Percentiles rank a stretch among this genome's conserved stretches.
Conservation (phyloP, 2,113 vertebrate species). For the Nesospiza acunhae region DNA sequence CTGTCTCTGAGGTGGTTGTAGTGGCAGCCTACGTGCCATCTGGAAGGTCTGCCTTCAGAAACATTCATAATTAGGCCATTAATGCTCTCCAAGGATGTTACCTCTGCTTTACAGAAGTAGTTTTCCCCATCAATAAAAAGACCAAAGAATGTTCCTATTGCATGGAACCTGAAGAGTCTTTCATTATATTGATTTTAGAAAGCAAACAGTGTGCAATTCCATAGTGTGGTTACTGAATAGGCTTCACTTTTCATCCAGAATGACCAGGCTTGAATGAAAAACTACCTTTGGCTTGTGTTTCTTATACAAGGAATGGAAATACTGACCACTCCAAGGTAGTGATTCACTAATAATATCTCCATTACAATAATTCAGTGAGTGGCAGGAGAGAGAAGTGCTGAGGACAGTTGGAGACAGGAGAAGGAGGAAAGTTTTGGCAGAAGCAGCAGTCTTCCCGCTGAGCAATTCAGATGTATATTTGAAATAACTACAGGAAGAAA, state of each 20-base stretch:
- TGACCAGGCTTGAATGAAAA: conserved; percentile 11
- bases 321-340: neutral
- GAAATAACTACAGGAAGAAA: neutral
- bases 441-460: neutral
- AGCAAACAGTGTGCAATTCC: neutral
- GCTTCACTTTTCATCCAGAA: neutral
- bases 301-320: neutral
- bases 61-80: neutral
- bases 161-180: neutral
- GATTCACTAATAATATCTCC: conserved; percentile 10
- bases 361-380: conserved; percentile 13
- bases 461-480: neutral
- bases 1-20: neutral
- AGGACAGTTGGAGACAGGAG: neutral
- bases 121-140: neutral
- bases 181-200: conserved; percentile 28
- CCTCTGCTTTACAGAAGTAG: neutral
- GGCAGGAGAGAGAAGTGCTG: neutral
- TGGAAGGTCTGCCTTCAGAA: neutral
- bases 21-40: fast-evolving
- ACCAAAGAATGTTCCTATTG: neutral
- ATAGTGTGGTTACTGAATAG: neutral
- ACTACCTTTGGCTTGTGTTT: neutral
- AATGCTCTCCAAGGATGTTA: neutral
- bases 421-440: neutral